These are phyloP conservation scores for Coregonus suidteri DNA, from an alignment of 2,797 vertebrate genomes.

Conservation along the genomic window DNA sequence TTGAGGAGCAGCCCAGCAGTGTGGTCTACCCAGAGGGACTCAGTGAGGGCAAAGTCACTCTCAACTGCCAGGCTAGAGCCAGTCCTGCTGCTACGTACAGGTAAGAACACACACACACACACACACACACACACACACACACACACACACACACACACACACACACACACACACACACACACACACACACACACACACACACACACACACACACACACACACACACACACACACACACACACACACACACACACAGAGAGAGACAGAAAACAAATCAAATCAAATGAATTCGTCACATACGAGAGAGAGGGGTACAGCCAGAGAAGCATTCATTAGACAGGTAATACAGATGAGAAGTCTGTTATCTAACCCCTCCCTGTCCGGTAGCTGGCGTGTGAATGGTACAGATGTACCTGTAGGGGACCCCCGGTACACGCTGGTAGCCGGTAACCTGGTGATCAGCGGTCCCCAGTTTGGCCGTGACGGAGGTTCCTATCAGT, in stretches of 20 bases:
- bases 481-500: slow-evolving; percentile 92
- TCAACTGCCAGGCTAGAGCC: slow-evolving; percentile 88
- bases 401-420: slow-evolving; percentile 87
- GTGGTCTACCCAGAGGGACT: slow-evolving; percentile 91
- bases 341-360: no score
- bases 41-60: slow-evolving; percentile 86
- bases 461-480: slow-evolving; percentile 78
- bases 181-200: no score
- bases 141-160: no score
- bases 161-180: no score
- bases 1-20: slow-evolving; percentile 90
- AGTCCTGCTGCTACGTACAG: slow-evolving; percentile 90
- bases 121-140: no score
- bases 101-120: slow-evolving; percentile 59
- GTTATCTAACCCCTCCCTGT: not conserved
- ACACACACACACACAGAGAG: no score
- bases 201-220: no score
- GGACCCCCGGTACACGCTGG: slow-evolving; percentile 83
- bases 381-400: slow-evolving; percentile 90
- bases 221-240: no score
- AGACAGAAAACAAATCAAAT: no score
- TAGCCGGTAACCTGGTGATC: slow-evolving; percentile 92
- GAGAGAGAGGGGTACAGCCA: no score
- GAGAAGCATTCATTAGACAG: no score
- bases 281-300: no score